phyloP scores from a whole-genome alignment of 1,140 invertebrate genomes.

The Drosophila ananassae region DNA sequence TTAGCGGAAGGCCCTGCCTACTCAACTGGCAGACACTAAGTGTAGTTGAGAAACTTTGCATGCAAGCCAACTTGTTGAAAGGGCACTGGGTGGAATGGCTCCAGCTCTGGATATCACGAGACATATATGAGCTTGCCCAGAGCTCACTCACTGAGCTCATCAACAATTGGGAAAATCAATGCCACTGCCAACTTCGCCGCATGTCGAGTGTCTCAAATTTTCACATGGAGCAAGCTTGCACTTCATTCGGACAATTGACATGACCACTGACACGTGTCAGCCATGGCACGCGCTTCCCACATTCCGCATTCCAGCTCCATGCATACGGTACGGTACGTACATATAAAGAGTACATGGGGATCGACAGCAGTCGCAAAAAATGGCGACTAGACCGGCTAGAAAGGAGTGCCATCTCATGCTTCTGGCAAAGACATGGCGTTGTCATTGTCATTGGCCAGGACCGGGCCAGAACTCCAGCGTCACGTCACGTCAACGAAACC shows the following conservation, averaged over 20 bases:
- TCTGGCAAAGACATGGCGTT: constrained; percentile 43
- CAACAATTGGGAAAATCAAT: constrained; percentile 36
- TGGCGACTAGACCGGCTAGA: constrained; percentile 47
- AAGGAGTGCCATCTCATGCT: constrained; percentile 33
- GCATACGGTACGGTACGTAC: constrained; percentile 19
- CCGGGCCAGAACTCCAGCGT: constrained; percentile 55
- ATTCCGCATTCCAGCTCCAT: constrained; percentile 24
- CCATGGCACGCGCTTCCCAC: constrained; percentile 41
- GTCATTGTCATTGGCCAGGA: constrained; percentile 68
- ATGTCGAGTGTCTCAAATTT: constrained; percentile 40
- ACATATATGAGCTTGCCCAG: neutral
- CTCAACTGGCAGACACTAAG: neutral
- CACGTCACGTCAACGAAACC: constrained; percentile 71
- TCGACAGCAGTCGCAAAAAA: constrained; percentile 13
- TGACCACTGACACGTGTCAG: constrained; percentile 77
- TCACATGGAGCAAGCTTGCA: constrained; percentile 41
- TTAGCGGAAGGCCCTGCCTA: constrained; percentile 57
- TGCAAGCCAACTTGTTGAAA: constrained; percentile 8
- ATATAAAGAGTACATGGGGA: neutral
- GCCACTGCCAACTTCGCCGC: constrained; percentile 10
- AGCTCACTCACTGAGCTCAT: constrained; percentile 15
- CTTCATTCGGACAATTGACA: constrained; percentile 74
- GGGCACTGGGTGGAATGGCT: constrained; percentile 11
- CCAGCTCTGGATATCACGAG: too few species aligned
- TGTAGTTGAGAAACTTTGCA: constrained; percentile 10